These are phyloP conservation scores for Oscheius sp. DNA, from an alignment of 2,888 invertebrate genomes.

Conservation along the genomic window DNA sequence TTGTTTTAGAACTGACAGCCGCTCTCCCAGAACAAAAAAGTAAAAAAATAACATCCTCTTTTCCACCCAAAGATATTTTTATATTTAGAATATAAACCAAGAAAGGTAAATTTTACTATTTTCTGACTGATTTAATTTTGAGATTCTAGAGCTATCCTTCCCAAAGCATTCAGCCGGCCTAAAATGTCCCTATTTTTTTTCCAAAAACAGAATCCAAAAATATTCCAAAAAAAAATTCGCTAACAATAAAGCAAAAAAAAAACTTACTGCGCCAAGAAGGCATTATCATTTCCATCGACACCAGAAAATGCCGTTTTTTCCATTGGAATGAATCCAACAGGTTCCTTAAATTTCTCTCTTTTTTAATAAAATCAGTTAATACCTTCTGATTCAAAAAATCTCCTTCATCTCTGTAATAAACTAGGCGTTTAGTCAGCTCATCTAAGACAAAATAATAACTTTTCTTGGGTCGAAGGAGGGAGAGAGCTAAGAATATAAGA, in stretches of 20 bases:
- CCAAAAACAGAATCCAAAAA: background rate
- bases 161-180: no score
- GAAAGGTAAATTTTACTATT: background rate
- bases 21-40: no score
- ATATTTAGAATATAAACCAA: no score
- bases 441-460: constrained; percentile 64
- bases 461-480: constrained; percentile 53
- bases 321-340: constrained; percentile 51
- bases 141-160: no score
- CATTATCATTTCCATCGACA: constrained; percentile 52
- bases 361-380: background rate
- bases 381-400: constrained; percentile 52
- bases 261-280: constrained; percentile 62
- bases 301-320: constrained; percentile 51
- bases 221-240: background rate
- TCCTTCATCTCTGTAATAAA: constrained; percentile 59
- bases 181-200: background rate
- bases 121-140: no score
- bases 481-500: no score
- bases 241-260: background rate
- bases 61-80: background rate
- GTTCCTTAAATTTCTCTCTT: constrained; percentile 29
- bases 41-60: no score
- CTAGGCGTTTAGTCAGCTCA: constrained; percentile 56
- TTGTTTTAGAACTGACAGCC: no score